Percentiles rank a stretch among this genome's conserved stretches.
Evolutionary conservation across 30 jellyfish, hydroid and myxozoan genomes (phyloP).

Genomic region (Hydractinia symbiolongicarpus): DNA sequence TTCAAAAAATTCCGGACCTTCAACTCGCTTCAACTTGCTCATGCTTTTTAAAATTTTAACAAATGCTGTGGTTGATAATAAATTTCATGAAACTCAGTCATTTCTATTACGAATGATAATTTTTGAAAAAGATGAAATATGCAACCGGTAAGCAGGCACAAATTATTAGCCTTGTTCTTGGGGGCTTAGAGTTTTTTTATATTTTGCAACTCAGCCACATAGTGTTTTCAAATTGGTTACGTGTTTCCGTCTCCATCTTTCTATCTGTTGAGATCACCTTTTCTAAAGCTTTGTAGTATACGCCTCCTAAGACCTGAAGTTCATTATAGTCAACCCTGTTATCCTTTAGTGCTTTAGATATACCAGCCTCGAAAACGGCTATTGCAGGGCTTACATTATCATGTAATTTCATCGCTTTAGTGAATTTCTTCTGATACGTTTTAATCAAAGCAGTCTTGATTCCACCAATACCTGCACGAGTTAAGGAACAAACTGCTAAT

Average conservation of each 20-base stretch:
- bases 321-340: not conserved
- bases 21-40: too few species aligned
- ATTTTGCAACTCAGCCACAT: not conserved
- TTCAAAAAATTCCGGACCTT: too few species aligned
- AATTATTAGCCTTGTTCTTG: not conserved
- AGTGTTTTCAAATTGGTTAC: not conserved
- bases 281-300: slow-evolving; percentile 5
- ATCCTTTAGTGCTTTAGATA: not conserved
- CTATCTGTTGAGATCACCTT: not conserved
- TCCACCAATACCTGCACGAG: not conserved
- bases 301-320: not conserved
- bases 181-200: not conserved
- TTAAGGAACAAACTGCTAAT: not conserved
- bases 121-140: not conserved
- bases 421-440: not conserved
- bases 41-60: too few species aligned
- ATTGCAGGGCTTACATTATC: not conserved
- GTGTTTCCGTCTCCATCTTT: not conserved
- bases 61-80: too few species aligned
- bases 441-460: not conserved
- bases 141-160: not conserved
- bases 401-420: not conserved
- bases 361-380: not conserved
- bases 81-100: too few species aligned
- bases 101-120: too few species aligned